Evolutionary conservation across 2,888 invertebrate genomes (phyloP).

Genomic region (Acanthacorydalis orientalis): DNA sequence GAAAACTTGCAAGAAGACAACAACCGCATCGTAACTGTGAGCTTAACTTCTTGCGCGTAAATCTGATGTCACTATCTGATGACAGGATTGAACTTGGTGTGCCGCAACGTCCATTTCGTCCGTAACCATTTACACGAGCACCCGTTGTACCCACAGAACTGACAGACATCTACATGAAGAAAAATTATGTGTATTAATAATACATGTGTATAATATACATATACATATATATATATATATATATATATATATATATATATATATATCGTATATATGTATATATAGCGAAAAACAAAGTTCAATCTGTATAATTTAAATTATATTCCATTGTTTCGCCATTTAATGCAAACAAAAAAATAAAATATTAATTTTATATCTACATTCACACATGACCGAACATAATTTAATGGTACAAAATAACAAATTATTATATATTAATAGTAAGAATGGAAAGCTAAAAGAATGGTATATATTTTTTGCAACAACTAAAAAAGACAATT

Average conservation of each 20-base stretch:
- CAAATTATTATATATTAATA: too few relatives aligned
- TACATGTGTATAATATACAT: background rate
- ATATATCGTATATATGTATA: too few relatives aligned
- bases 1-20: conserved; percentile 67
- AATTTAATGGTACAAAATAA: too few relatives aligned
- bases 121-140: conserved; percentile 25
- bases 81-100: conserved; percentile 67
- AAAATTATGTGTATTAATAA: background rate
- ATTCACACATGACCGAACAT: too few relatives aligned
- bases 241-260: background rate
- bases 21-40: conserved; percentile 77
- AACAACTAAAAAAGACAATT: too few relatives aligned
- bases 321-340: too few relatives aligned
- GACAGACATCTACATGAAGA: conserved; percentile 31
- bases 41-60: conserved; percentile 69
- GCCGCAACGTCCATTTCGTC: conserved; percentile 14
- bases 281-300: too few relatives aligned
- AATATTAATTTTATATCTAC: too few relatives aligned
- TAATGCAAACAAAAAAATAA: too few relatives aligned
- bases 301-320: too few relatives aligned
- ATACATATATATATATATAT: background rate
- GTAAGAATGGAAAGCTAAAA: too few relatives aligned
- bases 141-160: conserved; percentile 28
- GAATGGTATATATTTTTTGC: too few relatives aligned
- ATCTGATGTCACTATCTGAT: conserved; percentile 77